Evolutionary conservation across 2,888 invertebrate genomes (phyloP), one percentile per base, ranked within the genome.

Genomic region (Cheilosia urbana): DNA sequence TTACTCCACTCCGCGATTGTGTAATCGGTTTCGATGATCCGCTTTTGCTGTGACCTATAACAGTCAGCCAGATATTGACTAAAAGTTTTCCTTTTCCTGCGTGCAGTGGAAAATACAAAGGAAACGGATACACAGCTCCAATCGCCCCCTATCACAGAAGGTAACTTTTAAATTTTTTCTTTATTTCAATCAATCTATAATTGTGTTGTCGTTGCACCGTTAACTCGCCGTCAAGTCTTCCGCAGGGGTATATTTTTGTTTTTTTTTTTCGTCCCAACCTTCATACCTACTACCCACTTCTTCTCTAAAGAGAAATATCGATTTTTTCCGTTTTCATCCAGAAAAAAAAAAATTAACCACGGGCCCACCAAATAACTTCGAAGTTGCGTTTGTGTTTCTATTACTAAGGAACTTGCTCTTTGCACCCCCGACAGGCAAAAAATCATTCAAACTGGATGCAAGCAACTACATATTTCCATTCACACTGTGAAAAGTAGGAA

Each of bases 1-100:
- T 57, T 51, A 15, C 51, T 51, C 51, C 21, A 5, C 69, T 27
- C 53, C 45, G 58, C 57, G 80, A 80, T 84, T 84, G 84, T 84
- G 84, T 84, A 84, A 84, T 84, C 80, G 75, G 58, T 75, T 71
- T 51, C 62, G 73, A 40, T 68, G 49, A 69, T 80, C 34, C 62
- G 68, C 24, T 66, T 45, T 76, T 47, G 19, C 66, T 60, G 55
- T 73, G 79, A 68, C 72, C 65, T 78, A 45, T 71, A 71, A 71
- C 34, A 58, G 27, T 71, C 45, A 24, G 55, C 15, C 9, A 62
- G 53, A 73, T 66, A n/a, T 60, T 65, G 13, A 58, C 11, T 2
- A 13, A 13, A 37, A 45, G 3, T 4, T n/a, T 37, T 6, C 15
- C 19, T 2, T 13, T 24, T 30, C 9, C 30, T 27, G 27, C 30